Evolutionary conservation across 2,888 invertebrate species (phyloP), one percentile per base, ranked within the genome.

Genomic region (Drosophila kambysellisi): DNA sequence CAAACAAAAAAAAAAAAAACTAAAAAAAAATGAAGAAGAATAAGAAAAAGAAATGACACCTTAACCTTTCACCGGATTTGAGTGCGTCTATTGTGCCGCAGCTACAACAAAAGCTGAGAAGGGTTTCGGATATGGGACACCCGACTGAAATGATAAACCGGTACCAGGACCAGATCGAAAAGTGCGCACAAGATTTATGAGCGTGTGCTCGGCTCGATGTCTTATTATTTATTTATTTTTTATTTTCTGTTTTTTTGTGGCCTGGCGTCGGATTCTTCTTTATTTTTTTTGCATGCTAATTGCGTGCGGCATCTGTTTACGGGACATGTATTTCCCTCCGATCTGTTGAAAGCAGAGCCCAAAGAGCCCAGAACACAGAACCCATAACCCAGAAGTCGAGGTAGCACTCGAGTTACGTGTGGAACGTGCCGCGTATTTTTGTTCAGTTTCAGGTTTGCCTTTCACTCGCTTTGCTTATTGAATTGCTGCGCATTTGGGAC

Each of bases 401-500:
- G 7, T 15, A 72, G 35, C 61, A 69, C 70, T 82, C 72, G 60
- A 68, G 79, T 89, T 88, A 88, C 84, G 81, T 81, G 74, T 75
- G 89, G 84, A 84, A 89, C 88, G 84, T 84, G 84, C 84, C 89
- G 74, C 88, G 58, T 75, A 70, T 72, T 81, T 89, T 71, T 71
- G 89, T 74, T 89, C 82, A 71, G 89, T 73, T 82, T 89, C 89
- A 71, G 85, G 85, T 85, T 78, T 75, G 70, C 82, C 74, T 82
- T 79, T 75, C 76, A 73, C 75, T 76, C 68, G 61, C 56, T 58
- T 63, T 69, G 48, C 52, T 75, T 83, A 76, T 85, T 89, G 72
- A 83, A 81, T 83, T 76, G 80, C 83, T 83, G 75, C 81, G 75
- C 87, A 83, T 86, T 90, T 83, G 82, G 87, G 86, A 88, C 86